Percentiles rank a stretch among this genome's conserved stretches.
phyloP scores from a whole-genome alignment of 2,797 vertebrate genomes.

The Gallinago stenura region DNA sequence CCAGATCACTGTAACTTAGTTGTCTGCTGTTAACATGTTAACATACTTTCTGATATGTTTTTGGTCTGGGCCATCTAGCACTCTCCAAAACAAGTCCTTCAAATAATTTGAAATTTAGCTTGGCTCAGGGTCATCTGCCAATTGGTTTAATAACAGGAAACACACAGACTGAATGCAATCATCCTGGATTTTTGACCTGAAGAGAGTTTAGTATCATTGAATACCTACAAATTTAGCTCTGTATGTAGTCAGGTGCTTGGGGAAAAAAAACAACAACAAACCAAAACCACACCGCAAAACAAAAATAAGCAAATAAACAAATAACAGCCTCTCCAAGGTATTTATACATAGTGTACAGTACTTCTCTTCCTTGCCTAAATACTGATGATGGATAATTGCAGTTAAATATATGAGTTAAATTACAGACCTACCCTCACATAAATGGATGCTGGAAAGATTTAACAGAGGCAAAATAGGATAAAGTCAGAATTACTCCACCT shows the following conservation, averaged over 20 bases:
- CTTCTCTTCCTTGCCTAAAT: neutral
- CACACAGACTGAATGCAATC: neutral
- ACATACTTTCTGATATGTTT: neutral
- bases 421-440: neutral
- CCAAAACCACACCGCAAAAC: neutral
- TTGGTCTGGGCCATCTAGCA: neutral
- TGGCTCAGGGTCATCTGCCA: neutral
- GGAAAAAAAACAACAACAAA: neutral
- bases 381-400: neutral
- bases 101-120: neutral
- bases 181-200: neutral
- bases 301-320: neutral
- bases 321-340: rapidly evolving
- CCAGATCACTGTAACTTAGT: neutral
- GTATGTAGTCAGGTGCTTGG: neutral
- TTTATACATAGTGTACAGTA: neutral
- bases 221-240: neutral
- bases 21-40: neutral
- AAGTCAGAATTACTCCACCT: neutral
- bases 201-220: neutral
- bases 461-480: neutral
- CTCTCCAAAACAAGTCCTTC: neutral
- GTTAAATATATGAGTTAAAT: neutral
- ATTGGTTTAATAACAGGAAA: neutral
- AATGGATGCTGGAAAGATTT: neutral